These are phyloP conservation scores for Microtus richardsoni DNA, from an alignment of 2,113 vertebrate species.

Conservation along the genomic window DNA sequence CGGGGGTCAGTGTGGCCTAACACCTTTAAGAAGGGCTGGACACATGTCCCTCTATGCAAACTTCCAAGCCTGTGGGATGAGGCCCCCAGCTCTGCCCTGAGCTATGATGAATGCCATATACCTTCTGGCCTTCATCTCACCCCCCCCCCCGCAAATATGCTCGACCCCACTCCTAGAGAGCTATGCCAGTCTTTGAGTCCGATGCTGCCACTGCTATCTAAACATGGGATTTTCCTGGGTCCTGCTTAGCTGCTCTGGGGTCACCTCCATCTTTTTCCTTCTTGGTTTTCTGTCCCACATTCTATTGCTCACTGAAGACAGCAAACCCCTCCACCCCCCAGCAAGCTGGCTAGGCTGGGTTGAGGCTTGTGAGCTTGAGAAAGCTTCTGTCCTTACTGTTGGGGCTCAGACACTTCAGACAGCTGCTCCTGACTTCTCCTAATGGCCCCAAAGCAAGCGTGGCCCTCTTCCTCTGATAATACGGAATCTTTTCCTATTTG, in stretches of 20 bases:
- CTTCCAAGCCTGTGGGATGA: neutral
- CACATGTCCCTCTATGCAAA: neutral
- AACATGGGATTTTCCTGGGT: neutral
- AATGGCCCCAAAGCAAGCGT: neutral
- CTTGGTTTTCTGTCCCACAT: neutral
- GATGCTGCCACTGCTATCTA: neutral
- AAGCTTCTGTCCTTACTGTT: neutral
- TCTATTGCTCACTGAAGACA: neutral
- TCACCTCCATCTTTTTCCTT: neutral
- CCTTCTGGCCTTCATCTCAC: no score
- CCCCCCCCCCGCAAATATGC: no score
- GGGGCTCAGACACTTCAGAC: neutral
- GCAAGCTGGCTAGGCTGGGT: neutral
- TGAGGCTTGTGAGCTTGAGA: neutral
- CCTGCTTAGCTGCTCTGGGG: neutral
- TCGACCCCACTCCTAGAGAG: no score
- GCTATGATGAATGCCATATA: no score
- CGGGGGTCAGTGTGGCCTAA: no score
- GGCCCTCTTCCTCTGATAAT: neutral
- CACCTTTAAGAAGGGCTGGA: neutral
- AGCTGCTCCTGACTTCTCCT: neutral
- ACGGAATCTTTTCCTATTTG: neutral
- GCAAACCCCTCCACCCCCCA: accelerated
- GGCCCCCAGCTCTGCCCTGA: neutral
- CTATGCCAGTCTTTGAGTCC: neutral